Conservation (phyloP, 2,888 invertebrate genomes). For the Lordiphosa fenestrarum region DNA sequence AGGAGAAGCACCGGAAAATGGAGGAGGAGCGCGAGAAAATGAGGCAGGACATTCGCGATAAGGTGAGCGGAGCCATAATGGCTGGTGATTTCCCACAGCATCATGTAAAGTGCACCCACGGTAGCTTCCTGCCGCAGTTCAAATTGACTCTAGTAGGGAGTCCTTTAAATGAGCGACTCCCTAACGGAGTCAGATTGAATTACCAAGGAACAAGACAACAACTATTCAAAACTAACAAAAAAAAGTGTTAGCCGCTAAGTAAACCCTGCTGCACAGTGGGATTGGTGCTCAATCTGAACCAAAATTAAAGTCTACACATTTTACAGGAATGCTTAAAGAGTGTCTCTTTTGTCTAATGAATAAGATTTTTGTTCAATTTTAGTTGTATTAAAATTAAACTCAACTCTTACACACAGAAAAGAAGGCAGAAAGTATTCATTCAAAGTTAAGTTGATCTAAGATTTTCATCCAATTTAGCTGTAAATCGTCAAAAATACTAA, state of each 20-base stretch:
- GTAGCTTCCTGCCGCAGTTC: constrained; percentile 84
- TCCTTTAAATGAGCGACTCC: constrained; percentile 95
- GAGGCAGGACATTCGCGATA: constrained; percentile 99
- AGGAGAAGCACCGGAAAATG: constrained; percentile 99
- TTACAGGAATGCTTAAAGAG: no score
- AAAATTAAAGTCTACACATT: not conserved
- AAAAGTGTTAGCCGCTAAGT: constrained; percentile 25
- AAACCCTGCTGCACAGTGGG: no score
- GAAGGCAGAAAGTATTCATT: no score
- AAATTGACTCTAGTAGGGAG: constrained; percentile 99
- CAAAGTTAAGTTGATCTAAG: no score
- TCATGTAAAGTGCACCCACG: constrained; percentile 7
- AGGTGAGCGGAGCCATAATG: constrained; percentile 84
- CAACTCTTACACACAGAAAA: no score
- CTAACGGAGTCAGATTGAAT: constrained; percentile 99
- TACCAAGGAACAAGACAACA: constrained; percentile 87
- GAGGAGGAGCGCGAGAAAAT: constrained; percentile 99
- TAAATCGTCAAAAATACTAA: no score
- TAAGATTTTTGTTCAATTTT: no score
- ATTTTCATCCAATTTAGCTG: no score
- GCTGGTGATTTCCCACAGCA: not conserved
- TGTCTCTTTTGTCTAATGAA: no score
- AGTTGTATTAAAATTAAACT: no score
- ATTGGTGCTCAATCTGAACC: no score
- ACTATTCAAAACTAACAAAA: not conserved